Evolutionary conservation across 1,140 invertebrate genomes (phyloP).

Genomic region (Thaumatotibia leucotreta): DNA sequence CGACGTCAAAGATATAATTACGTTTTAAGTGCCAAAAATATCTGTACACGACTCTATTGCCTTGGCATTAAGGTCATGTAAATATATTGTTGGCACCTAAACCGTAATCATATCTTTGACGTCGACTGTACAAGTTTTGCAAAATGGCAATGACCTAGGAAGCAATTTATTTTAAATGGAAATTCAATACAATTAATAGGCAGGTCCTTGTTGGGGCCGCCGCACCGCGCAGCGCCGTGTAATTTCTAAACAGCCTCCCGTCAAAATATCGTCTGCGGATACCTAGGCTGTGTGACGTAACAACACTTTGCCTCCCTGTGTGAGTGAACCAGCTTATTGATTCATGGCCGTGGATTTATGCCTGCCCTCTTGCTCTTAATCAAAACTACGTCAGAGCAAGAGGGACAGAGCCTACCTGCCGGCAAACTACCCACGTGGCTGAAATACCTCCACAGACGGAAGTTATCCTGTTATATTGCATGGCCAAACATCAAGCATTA

Average conservation of each 20-base stretch:
- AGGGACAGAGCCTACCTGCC: conserved; percentile 48
- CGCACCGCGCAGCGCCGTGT: conserved; percentile 22
- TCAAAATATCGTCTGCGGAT: conserved; percentile 68
- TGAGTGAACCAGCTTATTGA: conserved; percentile 69
- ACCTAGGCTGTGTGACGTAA: conserved; percentile 50
- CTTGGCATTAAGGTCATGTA: no score
- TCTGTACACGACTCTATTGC: no score
- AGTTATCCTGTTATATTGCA: conserved; percentile 29
- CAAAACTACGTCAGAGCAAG: conserved; percentile 54
- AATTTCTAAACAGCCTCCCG: conserved; percentile 63
- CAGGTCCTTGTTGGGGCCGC: not conserved
- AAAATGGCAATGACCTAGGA: not conserved
- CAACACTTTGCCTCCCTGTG: conserved; percentile 45
- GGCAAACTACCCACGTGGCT: conserved; percentile 39
- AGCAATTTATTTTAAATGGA: not conserved
- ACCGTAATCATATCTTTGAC: no score
- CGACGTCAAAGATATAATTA: no score
- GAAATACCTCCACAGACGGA: conserved; percentile 35
- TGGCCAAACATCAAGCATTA: conserved; percentile 27
- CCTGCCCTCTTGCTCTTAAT: conserved; percentile 64
- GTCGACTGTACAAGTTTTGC: no score
- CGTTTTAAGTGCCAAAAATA: no score
- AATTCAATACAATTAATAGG: conserved; percentile 6
- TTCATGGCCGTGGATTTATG: conserved; percentile 67
- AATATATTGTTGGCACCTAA: no score